Evolutionary conservation across 2,888 invertebrate species (phyloP), one percentile per base, ranked within the genome.

Genomic region (Calephelis perditalis): DNA sequence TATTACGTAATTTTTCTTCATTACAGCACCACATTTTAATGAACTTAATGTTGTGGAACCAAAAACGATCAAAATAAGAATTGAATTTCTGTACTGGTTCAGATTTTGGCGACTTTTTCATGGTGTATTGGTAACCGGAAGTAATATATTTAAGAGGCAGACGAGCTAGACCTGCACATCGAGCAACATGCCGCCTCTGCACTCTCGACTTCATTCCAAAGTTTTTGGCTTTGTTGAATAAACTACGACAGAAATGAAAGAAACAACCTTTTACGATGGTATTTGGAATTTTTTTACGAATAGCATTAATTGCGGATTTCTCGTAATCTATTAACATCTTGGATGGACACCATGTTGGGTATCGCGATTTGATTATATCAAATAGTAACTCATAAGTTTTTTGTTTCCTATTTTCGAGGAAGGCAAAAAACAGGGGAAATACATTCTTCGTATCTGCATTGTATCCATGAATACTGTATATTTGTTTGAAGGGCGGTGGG

Each of bases 131-230:
- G n/a, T 64, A 62, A 54, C 57, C 47, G 12, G 59, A 7, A 35
- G 26, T 52, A 45, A 54, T 54, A 45, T 59, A 49, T 44, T 37
- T 45, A 57, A 49, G 26, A 40, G 62, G 62, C 47, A 63, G 56
- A 59, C 59, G 62, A 52, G 65, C 63, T 40, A 65, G 49, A 57
- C 62, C 65, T 45, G 67, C 65, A 61, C 63, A 62, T 58, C 61
- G 46, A n/a, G 61, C 62, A 36, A 64, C 63, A 56, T 64, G 56
- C 10, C 56, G 37, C 47, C 37, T 47, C n/a, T 59, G 15, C 9
- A 59, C 49, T 35, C 15, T 43, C 12, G 56, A 35, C n/a, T 47
- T 56, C 26, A 59, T 49, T 62, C 47, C 46, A 44, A 59, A 56
- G 11, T 26, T 5, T 10, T 62, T 58, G 1, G 59, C 44, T 56